Conservation (phyloP, 2,797 vertebrate species). For the Cyclura pinguis region DNA sequence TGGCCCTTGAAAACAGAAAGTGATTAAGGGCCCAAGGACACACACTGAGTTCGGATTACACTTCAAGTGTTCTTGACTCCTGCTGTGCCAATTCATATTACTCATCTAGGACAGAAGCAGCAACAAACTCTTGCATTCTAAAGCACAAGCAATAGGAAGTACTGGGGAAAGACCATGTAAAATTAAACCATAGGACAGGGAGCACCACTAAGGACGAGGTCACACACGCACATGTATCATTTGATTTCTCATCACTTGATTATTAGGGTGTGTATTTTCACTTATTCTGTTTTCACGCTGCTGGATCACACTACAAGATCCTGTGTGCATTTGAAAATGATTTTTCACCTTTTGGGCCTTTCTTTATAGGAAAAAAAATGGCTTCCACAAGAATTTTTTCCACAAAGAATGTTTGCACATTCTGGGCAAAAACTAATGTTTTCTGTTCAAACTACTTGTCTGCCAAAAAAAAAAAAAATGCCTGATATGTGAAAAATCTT, state of each 20-base stretch:
- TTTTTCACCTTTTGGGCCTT: too few species aligned
- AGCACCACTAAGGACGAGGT: neutral
- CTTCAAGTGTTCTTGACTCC: constrained; percentile 42
- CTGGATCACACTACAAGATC: too few species aligned
- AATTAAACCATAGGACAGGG: neutral
- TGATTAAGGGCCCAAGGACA: constrained; percentile 12
- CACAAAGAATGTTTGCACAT: too few species aligned
- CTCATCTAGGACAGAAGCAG: neutral
- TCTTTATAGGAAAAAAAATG: too few species aligned
- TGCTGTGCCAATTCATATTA: constrained; percentile 16
- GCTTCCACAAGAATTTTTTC: too few species aligned
- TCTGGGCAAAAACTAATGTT: too few species aligned
- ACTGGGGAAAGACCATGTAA: neutral
- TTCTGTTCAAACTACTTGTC: too few species aligned
- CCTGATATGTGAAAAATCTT: too few species aligned
- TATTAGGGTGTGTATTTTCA: too few species aligned
- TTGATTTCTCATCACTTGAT: neutral
- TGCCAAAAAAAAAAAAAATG: too few species aligned
- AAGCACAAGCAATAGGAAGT: neutral
- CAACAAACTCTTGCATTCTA: constrained; percentile 17
- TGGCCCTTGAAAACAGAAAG: neutral
- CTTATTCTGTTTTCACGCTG: too few species aligned
- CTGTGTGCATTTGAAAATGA: too few species aligned
- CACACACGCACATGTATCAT: neutral
- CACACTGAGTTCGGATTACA: constrained; percentile 1